phyloP scores from a whole-genome alignment of 2,113 vertebrate genomes.

The Pygoscelis antarcticus region DNA sequence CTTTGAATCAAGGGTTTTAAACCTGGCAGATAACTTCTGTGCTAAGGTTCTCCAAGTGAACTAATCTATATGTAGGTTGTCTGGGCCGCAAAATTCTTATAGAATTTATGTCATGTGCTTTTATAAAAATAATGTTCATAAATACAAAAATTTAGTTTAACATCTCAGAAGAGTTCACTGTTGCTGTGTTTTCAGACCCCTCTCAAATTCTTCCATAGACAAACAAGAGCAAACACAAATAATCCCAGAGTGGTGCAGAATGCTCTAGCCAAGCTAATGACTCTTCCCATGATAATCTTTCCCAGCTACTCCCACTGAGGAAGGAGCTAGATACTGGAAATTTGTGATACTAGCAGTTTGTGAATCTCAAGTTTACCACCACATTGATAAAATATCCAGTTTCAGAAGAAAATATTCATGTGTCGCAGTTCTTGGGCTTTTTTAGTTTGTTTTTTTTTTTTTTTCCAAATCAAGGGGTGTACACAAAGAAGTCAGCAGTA shows the following conservation, averaged over 20 bases:
- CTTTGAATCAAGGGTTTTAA: background rate
- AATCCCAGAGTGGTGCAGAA: background rate
- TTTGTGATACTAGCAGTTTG: background rate
- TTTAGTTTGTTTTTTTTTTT: background rate
- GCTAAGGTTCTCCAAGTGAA: background rate
- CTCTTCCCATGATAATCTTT: background rate
- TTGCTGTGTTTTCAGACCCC: background rate
- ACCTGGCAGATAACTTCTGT: background rate
- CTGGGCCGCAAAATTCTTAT: background rate
- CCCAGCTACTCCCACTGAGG: background rate
- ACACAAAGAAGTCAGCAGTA: background rate
- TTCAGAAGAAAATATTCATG: background rate
- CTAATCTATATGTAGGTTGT: background rate
- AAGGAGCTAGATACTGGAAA: background rate
- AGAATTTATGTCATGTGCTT: background rate
- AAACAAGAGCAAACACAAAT: background rate
- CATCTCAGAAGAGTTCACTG: background rate
- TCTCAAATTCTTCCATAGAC: background rate
- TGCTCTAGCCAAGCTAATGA: background rate
- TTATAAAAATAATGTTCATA: background rate
- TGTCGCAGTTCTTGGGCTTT: background rate
- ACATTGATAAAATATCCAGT: background rate
- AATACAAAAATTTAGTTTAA: background rate
- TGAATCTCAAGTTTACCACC: background rate
- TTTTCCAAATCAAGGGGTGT: background rate